Conservation (phyloP, 2,888 invertebrate genomes). For the Caenorhabditis auriculariae region DNA sequence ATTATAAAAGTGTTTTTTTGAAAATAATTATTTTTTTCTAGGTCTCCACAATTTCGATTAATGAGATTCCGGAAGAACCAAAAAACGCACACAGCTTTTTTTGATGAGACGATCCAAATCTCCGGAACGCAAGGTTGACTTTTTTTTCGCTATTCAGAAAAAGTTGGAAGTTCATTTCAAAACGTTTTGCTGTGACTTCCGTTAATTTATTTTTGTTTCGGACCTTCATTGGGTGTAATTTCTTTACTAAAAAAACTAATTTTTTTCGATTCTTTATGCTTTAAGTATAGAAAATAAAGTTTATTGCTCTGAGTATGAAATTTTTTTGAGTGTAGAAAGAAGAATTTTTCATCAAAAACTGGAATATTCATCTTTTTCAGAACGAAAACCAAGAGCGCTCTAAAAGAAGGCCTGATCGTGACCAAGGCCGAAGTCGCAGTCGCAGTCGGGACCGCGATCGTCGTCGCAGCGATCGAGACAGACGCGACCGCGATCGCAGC, state of each 20-base stretch:
- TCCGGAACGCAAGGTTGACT: constrained; percentile 39
- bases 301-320: too few species aligned
- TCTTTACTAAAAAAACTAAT: too few species aligned
- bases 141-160: too few species aligned
- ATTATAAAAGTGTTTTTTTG: too few species aligned
- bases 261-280: too few species aligned
- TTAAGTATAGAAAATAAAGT: too few species aligned
- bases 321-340: background rate
- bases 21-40: background rate
- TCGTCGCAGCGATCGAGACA: background rate
- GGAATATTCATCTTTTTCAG: background rate
- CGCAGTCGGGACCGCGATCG: background rate
- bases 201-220: too few species aligned
- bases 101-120: constrained; percentile 37
- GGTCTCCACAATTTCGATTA: constrained; percentile 41
- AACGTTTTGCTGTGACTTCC: too few species aligned
- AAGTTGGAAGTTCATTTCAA: constrained; percentile 19
- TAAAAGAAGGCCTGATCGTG: constrained; percentile 1
- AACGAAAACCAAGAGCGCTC: background rate
- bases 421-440: constrained; percentile 1
- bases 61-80: constrained; percentile 49
- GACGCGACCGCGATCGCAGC: background rate
- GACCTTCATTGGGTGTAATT: too few species aligned
- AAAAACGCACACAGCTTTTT: constrained; percentile 29
- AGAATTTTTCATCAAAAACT: background rate